Evolutionary conservation across 2,888 invertebrate genomes (phyloP).

Genomic region (Philhelius pedissequus): DNA sequence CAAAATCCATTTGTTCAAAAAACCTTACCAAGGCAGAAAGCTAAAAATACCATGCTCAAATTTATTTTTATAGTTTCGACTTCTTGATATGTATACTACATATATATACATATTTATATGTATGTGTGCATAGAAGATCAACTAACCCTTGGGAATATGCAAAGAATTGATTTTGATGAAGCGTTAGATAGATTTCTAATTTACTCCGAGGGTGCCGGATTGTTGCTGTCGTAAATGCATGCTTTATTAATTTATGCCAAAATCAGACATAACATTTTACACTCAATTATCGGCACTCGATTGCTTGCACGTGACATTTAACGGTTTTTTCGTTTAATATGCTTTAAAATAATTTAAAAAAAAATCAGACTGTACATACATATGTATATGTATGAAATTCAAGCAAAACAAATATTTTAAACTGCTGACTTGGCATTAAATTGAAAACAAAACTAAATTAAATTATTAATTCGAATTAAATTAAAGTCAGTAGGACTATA

Average conservation of each 20-base stretch:
- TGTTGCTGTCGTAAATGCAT: slow-evolving; percentile 48
- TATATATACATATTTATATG: too few species aligned
- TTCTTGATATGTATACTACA: background rate
- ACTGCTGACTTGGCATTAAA: background rate
- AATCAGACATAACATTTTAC: slow-evolving; percentile 70
- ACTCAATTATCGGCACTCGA: slow-evolving; percentile 71
- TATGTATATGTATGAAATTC: too few species aligned
- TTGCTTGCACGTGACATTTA: slow-evolving; percentile 69
- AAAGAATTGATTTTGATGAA: slow-evolving; percentile 61
- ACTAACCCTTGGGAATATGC: slow-evolving; percentile 49
- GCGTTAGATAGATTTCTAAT: slow-evolving; percentile 71
- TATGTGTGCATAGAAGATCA: slow-evolving; percentile 29
- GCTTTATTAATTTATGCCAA: slow-evolving; percentile 71
- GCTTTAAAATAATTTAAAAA: background rate
- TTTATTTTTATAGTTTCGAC: background rate
- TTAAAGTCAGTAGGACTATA: background rate
- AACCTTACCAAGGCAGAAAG: background rate
- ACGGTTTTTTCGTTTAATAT: slow-evolving; percentile 11
- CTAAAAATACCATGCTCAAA: background rate
- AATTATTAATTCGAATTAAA: background rate
- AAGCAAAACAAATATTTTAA: background rate
- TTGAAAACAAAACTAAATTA: background rate
- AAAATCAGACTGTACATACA: too few species aligned
- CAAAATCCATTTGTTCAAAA: slow-evolving; percentile 25
- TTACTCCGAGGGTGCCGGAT: slow-evolving; percentile 70